Percentiles rank a stretch among this genome's conserved stretches.
These are phyloP conservation scores for Typhlichthys eigenmanni DNA, from an alignment of 2,797 vertebrate species.

Conservation along the genomic window DNA sequence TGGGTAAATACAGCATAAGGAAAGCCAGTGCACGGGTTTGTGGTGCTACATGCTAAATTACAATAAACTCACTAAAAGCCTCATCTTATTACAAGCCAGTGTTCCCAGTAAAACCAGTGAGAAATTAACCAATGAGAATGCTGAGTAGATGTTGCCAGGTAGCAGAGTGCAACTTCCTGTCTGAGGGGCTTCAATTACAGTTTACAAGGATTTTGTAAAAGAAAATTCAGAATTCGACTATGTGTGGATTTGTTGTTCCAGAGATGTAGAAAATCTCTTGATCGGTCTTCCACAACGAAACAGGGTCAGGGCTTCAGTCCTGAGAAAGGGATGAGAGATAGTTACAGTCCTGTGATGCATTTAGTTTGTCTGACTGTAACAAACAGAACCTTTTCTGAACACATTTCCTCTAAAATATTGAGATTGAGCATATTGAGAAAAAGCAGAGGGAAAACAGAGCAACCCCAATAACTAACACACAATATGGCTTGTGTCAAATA, in stretches of 20 bases:
- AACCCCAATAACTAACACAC: too few relatives aligned
- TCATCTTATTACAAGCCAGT: too few relatives aligned
- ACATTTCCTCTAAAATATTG: too few relatives aligned
- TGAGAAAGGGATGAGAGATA: constrained; percentile 35
- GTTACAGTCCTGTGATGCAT: not conserved
- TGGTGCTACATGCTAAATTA: constrained; percentile 36
- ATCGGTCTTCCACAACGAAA: constrained; percentile 35
- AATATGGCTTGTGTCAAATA: too few relatives aligned
- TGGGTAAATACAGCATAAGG: constrained; percentile 47
- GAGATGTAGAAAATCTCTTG: constrained; percentile 7
- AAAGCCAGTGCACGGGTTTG: constrained; percentile 19
- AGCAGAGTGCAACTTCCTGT: too few relatives aligned
- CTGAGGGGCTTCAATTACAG: too few relatives aligned
- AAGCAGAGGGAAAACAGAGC: too few relatives aligned
- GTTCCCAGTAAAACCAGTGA: constrained; percentile 11
- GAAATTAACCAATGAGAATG: not conserved
- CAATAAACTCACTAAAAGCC: constrained; percentile 4
- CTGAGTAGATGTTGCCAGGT: too few relatives aligned
- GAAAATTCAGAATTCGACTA: constrained; percentile 2
- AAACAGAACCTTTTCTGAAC: not conserved
- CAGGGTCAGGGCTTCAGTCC: constrained; percentile 46
- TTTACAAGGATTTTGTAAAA: not conserved
- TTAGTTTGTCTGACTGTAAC: not conserved
- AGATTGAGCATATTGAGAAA: too few relatives aligned
- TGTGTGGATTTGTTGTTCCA: constrained; percentile 3